Conservation (phyloP, 2,797 vertebrate species). For the Trichosurus vulpecula region DNA sequence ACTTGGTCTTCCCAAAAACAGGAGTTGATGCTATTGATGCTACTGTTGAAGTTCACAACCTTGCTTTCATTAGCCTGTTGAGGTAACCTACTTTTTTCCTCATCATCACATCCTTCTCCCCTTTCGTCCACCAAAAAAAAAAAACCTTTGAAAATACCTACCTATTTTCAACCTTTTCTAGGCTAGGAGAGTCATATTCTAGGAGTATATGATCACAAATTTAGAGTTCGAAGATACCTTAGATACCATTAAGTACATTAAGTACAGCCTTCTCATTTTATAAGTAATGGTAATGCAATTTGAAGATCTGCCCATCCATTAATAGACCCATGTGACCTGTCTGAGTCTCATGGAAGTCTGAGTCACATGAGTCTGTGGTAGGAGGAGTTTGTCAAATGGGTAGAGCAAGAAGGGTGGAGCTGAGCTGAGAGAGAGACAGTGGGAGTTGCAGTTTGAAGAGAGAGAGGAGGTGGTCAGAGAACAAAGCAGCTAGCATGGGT, state of each 20-base stretch:
- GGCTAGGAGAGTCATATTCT: background rate
- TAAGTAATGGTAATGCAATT: too few species aligned
- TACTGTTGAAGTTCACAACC: background rate
- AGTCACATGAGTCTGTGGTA: too few species aligned
- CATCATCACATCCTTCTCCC: background rate
- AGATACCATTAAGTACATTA: background rate
- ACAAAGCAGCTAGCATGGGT: too few species aligned
- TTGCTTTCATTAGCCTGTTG: background rate
- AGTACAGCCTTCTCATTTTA: background rate
- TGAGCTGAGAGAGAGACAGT: too few species aligned
- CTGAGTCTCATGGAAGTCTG: too few species aligned
- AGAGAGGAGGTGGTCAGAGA: too few species aligned
- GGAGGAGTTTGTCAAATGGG: too few species aligned
- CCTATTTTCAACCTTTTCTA: background rate
- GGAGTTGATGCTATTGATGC: background rate
- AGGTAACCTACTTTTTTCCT: background rate
- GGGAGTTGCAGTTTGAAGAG: too few species aligned
- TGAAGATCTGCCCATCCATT: too few species aligned
- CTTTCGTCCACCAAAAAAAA: too few species aligned
- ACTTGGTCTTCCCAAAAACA: background rate
- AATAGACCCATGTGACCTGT: too few species aligned
- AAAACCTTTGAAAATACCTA: background rate
- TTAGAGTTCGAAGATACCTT: background rate
- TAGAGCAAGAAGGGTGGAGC: too few species aligned
- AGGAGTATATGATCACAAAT: background rate